Evolutionary conservation across 2,888 invertebrate species (phyloP).

Genomic region (Pachliopta kotzebuea): DNA sequence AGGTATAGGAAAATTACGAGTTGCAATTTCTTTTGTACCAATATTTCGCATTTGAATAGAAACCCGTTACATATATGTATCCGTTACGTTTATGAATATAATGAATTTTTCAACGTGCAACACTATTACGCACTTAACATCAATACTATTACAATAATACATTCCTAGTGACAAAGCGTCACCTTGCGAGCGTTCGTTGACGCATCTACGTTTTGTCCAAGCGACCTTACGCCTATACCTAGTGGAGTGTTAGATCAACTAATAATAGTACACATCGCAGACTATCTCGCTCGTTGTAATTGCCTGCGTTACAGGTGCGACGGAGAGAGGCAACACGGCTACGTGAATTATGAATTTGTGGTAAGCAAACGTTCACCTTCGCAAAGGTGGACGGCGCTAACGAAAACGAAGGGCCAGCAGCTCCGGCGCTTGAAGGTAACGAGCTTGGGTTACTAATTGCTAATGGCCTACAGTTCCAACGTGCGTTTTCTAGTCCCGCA

Average conservation of each 20-base stretch:
- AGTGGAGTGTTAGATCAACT: conserved; percentile 63
- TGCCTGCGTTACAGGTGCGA: conserved; percentile 43
- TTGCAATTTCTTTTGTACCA: conserved; percentile 34
- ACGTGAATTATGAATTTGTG: conserved; percentile 55
- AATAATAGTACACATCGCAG: conserved; percentile 64
- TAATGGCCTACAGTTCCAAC: conserved; percentile 49
- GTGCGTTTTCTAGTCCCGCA: conserved; percentile 22
- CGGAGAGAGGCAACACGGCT: conserved; percentile 49
- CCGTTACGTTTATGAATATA: conserved; percentile 48
- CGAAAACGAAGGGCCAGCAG: conserved; percentile 76
- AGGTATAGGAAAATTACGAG: conserved; percentile 15
- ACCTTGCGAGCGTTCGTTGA: conserved; percentile 79
- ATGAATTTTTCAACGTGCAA: conserved; percentile 41
- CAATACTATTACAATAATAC: conserved; percentile 64
- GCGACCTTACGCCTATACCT: conserved; percentile 64
- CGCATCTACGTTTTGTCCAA: conserved; percentile 76
- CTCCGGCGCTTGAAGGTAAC: conserved; percentile 70
- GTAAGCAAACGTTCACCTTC: conserved; percentile 62
- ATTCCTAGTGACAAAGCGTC: conserved; percentile 74
- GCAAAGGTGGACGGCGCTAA: conserved; percentile 72
- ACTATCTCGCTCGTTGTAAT: conserved; percentile 62
- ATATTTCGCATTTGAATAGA: conserved; percentile 34
- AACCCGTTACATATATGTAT: conserved; percentile 52
- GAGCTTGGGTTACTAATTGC: conserved; percentile 60
- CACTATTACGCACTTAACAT: conserved; percentile 46